Base-by-base conservation (phyloP, 1,140 invertebrate species). In the Bombus cullumanus region DNA sequence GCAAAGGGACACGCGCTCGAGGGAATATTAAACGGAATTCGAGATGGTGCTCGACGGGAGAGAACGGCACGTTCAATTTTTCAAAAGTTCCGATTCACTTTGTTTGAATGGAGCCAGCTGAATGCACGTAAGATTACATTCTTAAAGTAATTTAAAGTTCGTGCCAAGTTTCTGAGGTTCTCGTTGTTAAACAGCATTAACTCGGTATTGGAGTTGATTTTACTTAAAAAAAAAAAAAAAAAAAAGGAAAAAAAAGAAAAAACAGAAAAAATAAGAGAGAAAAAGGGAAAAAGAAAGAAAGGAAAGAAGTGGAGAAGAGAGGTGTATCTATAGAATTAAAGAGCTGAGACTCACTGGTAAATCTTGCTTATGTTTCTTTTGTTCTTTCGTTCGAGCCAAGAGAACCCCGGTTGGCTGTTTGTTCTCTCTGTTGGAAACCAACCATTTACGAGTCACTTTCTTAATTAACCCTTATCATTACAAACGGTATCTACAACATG, bases 401-500 rank as follows among this genome's bases (percentile, higher is more conserved):
- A 85, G 83, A 85, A 73, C 83, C 68, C 39, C 75, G 74, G 82
- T 25, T 57, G n/a, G 77, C 69, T 81, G 77, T 85, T 85, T 85
- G 77, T 85, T 75, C 47, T 81, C 86, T 78, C 84, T 43, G 47
- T 79, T 90, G 82, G 39, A 89, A 89, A 87, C 68, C 74, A 80
- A 83, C 81, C 89, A 76, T 85, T 87, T 85, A 86, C 88, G 77
- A 89, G 88, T 83, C 57, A 72, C 88, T 87, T 89, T 89, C 88
- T 87, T 90, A 90, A 90, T 89, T 83, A 90, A 90, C 81, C 69
- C 81, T 90, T 87, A 90, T 90, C 85, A 69, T 86, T 90, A 89
- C 84, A 75, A 74, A 89, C 77, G 75, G 73, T 78, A 68, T 25
- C 66, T 68, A 57, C 31, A 47, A 80, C 57, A 41, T 80, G 71